Evolutionary conservation across 2,888 invertebrate species (phyloP), one percentile per base, ranked within the genome.

Genomic region (Tortrix viridana): DNA sequence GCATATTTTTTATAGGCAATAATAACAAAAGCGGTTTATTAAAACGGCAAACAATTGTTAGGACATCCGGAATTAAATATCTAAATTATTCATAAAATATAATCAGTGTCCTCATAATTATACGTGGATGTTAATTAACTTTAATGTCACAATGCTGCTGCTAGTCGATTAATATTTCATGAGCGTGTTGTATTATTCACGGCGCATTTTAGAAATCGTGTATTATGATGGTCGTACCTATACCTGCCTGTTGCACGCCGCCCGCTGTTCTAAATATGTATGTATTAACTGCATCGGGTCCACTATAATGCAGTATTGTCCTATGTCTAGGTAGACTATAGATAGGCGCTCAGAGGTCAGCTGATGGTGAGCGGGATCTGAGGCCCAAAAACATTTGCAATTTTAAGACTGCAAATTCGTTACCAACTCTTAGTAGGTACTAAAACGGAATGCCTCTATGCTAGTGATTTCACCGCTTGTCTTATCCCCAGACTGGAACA

Each of bases 1-100:
- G 91, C 92, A 92, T 92, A 90, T 91, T 90, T 91, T 90, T 89
- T 88, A 72, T 84, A 84, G 79, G 79, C 77, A 80, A 83, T 83
- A 82, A 83, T 80, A 87, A 89, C 89, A 89, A 89, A 74, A 85
- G 85, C 82, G 75, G 72, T 75, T 79, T 74, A 79, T 85, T 80
- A 85, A 82, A 81, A 78, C 79, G 81, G 77, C 74, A 72, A 70
- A 76, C 89, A 80, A 86, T 89, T 86, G 91, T 88, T 82, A 78
- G 82, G 76, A 80, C 83, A 86, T 91, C 91, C 91, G 91, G 86
- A 70, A 74, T 74, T 73, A 74, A 80, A 70, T 63, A 63, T 63
- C 80, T 80, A 77, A 85, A 85, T 89, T 86, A 88, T 90, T 87
- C 86, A 86, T 88, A 88, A 89, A 87, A 85, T 86, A 84, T 84